A percentile compares a stretch with the other conserved stretches of the same genome.
These are phyloP conservation scores for Lacerta viridis DNA, from an alignment of 2,797 vertebrate genomes.

Conservation along the genomic window DNA sequence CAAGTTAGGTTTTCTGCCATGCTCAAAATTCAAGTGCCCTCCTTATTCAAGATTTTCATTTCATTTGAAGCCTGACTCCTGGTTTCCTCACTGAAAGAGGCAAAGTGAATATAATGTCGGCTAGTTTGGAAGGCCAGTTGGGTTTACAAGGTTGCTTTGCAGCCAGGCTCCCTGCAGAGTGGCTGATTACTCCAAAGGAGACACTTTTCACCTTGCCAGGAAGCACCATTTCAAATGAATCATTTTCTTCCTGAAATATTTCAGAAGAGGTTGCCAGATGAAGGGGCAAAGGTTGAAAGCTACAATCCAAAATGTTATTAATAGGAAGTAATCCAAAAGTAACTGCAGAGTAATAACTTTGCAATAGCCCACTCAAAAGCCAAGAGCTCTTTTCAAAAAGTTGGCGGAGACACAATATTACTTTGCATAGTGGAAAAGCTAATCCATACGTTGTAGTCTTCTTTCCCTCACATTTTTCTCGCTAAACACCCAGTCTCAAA, in stretches of 20 bases:
- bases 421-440: not conserved
- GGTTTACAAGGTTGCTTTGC: not conserved
- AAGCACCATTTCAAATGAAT: not conserved
- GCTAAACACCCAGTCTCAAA: too few species aligned
- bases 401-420: not conserved
- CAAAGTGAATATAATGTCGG: not conserved
- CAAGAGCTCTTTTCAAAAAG: not conserved
- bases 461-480: too few species aligned
- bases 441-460: too few species aligned
- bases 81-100: not conserved
- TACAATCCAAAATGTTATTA: not conserved
- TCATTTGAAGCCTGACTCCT: not conserved
- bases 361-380: not conserved
- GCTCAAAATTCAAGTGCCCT: not conserved
- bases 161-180: constrained; percentile 7
- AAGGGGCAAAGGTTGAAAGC: not conserved
- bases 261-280: not conserved
- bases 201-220: not conserved
- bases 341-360: not conserved
- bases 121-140: not conserved
- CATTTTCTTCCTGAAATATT: not conserved
- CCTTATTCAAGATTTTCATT: not conserved
- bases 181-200: not conserved
- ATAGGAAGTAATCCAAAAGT: not conserved
- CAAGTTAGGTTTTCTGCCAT: not conserved